Evolutionary conservation across 2,888 invertebrate species (phyloP), one percentile per base, ranked within the genome.

Genomic region (Caenorhabditis sinica): DNA sequence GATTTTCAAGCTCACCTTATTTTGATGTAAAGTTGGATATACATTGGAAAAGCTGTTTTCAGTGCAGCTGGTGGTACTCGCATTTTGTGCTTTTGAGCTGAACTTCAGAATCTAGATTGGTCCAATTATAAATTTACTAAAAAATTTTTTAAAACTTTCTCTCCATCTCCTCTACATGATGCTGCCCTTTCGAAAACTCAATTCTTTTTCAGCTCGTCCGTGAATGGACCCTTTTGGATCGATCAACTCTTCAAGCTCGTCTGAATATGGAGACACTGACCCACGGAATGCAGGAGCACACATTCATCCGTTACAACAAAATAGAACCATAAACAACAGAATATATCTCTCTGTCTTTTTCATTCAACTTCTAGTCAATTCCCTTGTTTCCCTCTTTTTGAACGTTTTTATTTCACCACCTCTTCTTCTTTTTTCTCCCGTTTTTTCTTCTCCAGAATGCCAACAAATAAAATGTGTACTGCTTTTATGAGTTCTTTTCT

Each of bases 241-340:
- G 87, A 11, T 73, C 79, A 30, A 90, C 90, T 0, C 87, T 93
- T 65, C 91, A 93, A 74, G 90, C 92, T 8, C 84, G 90, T 25
- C 80, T 93, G 23, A 90, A 90, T 63, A 93, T 93, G 93, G 91
- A 90, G 73, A 93, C 93, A 33, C 75, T 93, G 30, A 93, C 93
- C 8, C 92, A 93, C 65, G 90, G 91, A 40, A 91, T 93, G 92
- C 92, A 91, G 74, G 89, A 89, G 65, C 89, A 89, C 77, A 89
- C 89, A 5, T 89, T 89, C 71, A 88, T 89, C 43, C 83, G 89
- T 65, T 89, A 89, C 79, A 86, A 84, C 45, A 89, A 87, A 73
- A 89, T 87, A 65, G 89, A 60, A 25, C 85, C 85, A 49, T 86
- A 74, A 82, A 45, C 28, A 69, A 53, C 53, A 13, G 36, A 17